phyloP scores from a whole-genome alignment of 2,888 invertebrate genomes.

The Phalangium opilio region DNA sequence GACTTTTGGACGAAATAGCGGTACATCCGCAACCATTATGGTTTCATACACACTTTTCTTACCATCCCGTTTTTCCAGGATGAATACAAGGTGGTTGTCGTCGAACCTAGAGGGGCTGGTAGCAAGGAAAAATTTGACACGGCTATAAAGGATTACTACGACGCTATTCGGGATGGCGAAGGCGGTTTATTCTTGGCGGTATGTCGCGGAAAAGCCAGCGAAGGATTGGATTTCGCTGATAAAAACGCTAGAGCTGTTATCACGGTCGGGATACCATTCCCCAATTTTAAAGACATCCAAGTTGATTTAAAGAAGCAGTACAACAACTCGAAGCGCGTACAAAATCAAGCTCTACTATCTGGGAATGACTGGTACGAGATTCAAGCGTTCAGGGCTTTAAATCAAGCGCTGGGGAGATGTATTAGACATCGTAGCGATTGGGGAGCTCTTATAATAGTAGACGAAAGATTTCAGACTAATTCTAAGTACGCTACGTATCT shows the following conservation, averaged over 20 bases:
- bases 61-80: no score
- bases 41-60: no score
- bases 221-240: constrained; percentile 94
- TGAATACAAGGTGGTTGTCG: constrained; percentile 31
- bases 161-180: constrained; percentile 21
- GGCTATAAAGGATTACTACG: constrained; percentile 41
- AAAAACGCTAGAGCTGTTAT: constrained; percentile 87
- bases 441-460: constrained; percentile 61
- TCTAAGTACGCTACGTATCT: constrained; percentile 23
- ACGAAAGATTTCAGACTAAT: constrained; percentile 39
- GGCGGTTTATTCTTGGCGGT: constrained; percentile 95
- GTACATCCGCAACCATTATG: no score
- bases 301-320: constrained; percentile 83
- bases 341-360: constrained; percentile 38
- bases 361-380: constrained; percentile 51
- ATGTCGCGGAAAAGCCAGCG: constrained; percentile 77
- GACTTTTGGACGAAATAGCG: no score
- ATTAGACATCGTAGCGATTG: constrained; percentile 60
- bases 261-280: constrained; percentile 89
- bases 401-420: constrained; percentile 66
- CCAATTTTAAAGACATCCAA: constrained; percentile 79
- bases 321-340: constrained; percentile 42
- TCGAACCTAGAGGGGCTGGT: constrained; percentile 27
- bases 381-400: constrained; percentile 56
- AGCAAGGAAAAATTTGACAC: constrained; percentile 40